A percentile compares a stretch with the other conserved stretches of the same genome.
These are phyloP conservation scores for Acromyrmex charruanus DNA, from an alignment of 1,140 invertebrate species.

Conservation along the genomic window DNA sequence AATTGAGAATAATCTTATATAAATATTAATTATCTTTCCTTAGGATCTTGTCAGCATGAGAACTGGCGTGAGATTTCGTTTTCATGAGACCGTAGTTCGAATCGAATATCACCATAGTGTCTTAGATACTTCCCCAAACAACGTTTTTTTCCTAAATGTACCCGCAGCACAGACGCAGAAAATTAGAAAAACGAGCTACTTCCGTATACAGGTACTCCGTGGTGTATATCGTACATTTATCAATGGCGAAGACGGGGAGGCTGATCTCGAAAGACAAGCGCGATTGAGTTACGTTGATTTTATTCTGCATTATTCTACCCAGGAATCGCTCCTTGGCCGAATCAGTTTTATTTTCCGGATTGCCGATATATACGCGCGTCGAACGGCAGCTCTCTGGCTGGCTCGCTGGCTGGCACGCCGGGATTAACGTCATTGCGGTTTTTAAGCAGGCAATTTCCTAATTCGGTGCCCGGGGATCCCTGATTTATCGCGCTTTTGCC, in stretches of 20 bases:
- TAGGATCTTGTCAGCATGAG: not conserved
- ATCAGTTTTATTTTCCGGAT: conserved; percentile 81
- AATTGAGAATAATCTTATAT: not conserved
- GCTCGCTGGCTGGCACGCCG: conserved; percentile 51
- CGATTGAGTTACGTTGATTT: conserved; percentile 87
- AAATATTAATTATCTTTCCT: not conserved
- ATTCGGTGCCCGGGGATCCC: conserved; percentile 81
- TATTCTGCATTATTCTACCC: conserved; percentile 84
- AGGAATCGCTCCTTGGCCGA: conserved; percentile 69
- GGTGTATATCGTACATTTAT: conserved; percentile 79
- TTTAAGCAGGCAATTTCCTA: conserved; percentile 86
- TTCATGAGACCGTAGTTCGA: not conserved
- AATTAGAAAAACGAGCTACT: conserved; percentile 70
- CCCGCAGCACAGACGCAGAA: conserved; percentile 43
- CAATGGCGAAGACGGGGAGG: conserved; percentile 75
- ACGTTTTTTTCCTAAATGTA: conserved; percentile 4
- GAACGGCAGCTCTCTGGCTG: conserved; percentile 38
- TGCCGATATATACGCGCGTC: conserved; percentile 61
- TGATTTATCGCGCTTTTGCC: conserved; percentile 83
- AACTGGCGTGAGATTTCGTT: not conserved
- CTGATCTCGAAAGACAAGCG: conserved; percentile 83
- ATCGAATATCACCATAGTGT: conserved; percentile 1
- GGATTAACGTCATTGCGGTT: conserved; percentile 86
- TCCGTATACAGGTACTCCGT: conserved; percentile 72
- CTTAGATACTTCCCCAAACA: not conserved